A percentile compares a stretch with the other conserved stretches of the same genome.
These are phyloP conservation scores for Emmelina monodactyla DNA, from an alignment of 2,888 invertebrate species.

Conservation along the genomic window DNA sequence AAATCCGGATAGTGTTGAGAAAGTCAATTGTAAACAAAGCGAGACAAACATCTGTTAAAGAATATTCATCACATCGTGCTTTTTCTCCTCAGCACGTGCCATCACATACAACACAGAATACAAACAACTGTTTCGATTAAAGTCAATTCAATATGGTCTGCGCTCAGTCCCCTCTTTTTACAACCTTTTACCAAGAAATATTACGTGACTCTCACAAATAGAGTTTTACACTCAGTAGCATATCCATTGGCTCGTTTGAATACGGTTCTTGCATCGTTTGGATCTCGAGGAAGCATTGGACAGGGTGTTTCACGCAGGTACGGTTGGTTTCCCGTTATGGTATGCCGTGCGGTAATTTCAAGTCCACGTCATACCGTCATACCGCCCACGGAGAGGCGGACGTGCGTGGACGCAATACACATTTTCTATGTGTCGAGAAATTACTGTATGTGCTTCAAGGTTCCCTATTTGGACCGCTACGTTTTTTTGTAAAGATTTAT, in stretches of 20 bases:
- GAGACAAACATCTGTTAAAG: slow-evolving; percentile 35
- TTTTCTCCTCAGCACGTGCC: slow-evolving; percentile 44
- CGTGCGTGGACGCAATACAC: slow-evolving; percentile 41
- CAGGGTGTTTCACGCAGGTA: slow-evolving; percentile 17
- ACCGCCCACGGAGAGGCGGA: slow-evolving; percentile 50
- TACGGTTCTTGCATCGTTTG: slow-evolving; percentile 3
- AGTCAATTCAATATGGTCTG: slow-evolving; percentile 22
- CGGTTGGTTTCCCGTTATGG: slow-evolving; percentile 25
- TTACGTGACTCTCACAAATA: slow-evolving; percentile 14
- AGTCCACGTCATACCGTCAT: slow-evolving; percentile 54
- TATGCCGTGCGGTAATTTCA: slow-evolving; percentile 36
- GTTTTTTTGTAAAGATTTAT: slow-evolving; percentile 14
- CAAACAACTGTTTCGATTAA: slow-evolving; percentile 37
- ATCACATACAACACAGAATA: slow-evolving; percentile 25
- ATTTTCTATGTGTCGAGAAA: slow-evolving; percentile 29
- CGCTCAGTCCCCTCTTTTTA: slow-evolving; percentile 28
- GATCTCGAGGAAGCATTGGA: slow-evolving; percentile 36
- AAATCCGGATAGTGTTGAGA: too few relatives aligned
- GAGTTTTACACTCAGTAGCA: slow-evolving; percentile 17
- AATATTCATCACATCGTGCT: slow-evolving; percentile 31
- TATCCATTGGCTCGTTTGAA: background rate
- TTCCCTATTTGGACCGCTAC: slow-evolving; percentile 22
- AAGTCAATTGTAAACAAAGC: slow-evolving; percentile 19
- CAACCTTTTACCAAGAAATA: slow-evolving; percentile 21
- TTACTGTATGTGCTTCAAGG: slow-evolving; percentile 30